phyloP scores from a whole-genome alignment of 2,797 vertebrate genomes.

The Enteromius mattozi region DNA sequence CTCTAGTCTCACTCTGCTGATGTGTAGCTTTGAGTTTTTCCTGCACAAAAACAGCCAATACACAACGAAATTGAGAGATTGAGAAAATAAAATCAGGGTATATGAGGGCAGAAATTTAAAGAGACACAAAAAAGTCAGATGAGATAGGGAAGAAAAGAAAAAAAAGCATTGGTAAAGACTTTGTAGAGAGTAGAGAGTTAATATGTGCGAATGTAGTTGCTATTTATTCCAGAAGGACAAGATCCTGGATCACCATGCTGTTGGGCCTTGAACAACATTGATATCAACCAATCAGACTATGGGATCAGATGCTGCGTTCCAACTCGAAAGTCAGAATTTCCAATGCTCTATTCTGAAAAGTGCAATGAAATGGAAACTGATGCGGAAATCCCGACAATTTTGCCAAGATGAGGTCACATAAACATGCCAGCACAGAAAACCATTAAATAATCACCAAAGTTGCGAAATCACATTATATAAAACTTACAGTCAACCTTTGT shows the following conservation, averaged over 20 bases:
- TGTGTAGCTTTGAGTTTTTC: slow-evolving; percentile 97
- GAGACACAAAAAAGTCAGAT: not conserved
- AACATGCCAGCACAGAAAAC: not conserved
- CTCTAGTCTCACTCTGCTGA: slow-evolving; percentile 90
- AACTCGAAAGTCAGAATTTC: slow-evolving; percentile 2
- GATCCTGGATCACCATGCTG: not conserved
- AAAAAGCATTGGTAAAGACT: not conserved
- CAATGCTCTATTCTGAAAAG: not conserved
- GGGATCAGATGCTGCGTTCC: not conserved
- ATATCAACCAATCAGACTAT: not conserved
- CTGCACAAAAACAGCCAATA: slow-evolving; percentile 69
- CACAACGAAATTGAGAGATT: slow-evolving; percentile 19
- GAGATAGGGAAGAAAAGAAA: not conserved
- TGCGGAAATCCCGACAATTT: not conserved
- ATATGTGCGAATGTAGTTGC: not conserved
- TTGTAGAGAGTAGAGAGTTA: not conserved
- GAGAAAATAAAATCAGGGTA: not conserved
- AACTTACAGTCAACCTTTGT: not conserved
- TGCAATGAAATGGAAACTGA: slow-evolving; percentile 18
- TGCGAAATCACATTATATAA: slow-evolving; percentile 2
- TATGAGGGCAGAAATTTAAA: not conserved
- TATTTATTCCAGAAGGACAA: not conserved
- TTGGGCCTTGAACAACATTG: not conserved
- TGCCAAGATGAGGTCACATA: not conserved
- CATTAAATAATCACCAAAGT: not conserved